phyloP scores from a whole-genome alignment of 2,888 invertebrate species.

The Osedax frankpressi region DNA sequence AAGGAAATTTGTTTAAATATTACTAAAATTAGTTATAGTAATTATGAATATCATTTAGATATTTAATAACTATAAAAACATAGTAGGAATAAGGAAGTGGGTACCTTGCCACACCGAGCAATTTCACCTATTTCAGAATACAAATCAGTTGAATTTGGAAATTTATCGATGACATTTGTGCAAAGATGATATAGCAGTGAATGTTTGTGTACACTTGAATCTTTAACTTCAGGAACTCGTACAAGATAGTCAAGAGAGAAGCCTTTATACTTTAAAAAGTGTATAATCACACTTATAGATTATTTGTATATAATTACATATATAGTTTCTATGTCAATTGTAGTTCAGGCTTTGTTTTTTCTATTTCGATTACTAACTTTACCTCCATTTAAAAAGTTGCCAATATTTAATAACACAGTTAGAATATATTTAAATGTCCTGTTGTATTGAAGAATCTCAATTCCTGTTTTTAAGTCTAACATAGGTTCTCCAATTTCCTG shows the following conservation, averaged over 20 bases:
- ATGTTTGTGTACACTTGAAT: constrained; percentile 89
- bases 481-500: constrained; percentile 95
- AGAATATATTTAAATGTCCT: constrained; percentile 88
- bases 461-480: constrained; percentile 93
- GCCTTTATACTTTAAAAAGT: constrained; percentile 76
- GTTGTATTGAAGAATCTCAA: constrained; percentile 76
- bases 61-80: no score
- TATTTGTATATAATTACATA: neutral
- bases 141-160: constrained; percentile 83
- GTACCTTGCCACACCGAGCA: constrained; percentile 56
- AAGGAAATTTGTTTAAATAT: no score
- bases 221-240: constrained; percentile 89
- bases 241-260: constrained; percentile 93
- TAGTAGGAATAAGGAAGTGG: no score
- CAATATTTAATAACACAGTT: constrained; percentile 80
- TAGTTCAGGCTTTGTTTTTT: no score
- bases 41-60: no score
- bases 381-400: constrained; percentile 93
- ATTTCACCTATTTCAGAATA: constrained; percentile 64
- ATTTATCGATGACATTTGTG: constrained; percentile 90
- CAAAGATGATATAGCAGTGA: constrained; percentile 91
- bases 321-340: neutral
- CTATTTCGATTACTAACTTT: no score
- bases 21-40: no score
- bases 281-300: constrained; percentile 27